phyloP scores from a whole-genome alignment of 1,140 invertebrate species.

The Aphelinus certus region DNA sequence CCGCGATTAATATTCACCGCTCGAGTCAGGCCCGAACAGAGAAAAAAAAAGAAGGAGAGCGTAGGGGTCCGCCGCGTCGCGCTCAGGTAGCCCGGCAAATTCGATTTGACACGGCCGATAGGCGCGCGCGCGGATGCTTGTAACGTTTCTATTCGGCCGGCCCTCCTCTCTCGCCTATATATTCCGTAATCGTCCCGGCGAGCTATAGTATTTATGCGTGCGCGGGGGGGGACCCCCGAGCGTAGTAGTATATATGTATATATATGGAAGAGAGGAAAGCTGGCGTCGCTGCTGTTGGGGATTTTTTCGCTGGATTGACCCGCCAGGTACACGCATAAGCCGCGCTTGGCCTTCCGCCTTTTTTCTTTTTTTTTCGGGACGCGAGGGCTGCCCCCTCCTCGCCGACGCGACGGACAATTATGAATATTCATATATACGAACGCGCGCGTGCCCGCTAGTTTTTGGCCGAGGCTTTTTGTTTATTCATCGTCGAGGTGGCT shows the following conservation, averaged over 20 bases:
- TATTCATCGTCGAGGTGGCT: too few species aligned
- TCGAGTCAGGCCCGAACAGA: not conserved
- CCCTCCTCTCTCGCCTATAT: too few species aligned
- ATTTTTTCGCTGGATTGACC: slow-evolving; percentile 27
- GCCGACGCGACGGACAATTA: too few species aligned
- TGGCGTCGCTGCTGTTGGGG: not conserved
- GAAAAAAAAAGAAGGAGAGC: slow-evolving; percentile 3
- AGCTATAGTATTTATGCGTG: too few species aligned
- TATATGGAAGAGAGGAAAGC: not conserved
- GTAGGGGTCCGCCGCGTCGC: not conserved
- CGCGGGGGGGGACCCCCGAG: not conserved
- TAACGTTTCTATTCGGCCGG: slow-evolving; percentile 31
- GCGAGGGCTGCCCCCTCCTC: too few species aligned
- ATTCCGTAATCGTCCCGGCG: too few species aligned
- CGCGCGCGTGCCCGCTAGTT: too few species aligned
- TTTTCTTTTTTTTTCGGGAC: not conserved
- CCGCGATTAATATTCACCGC: not conserved
- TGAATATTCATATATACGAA: too few species aligned
- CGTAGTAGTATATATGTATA: not conserved
- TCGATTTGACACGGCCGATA: slow-evolving; percentile 36
- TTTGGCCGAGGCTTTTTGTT: too few species aligned
- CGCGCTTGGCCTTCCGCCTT: not conserved
- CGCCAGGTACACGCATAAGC: slow-evolving; percentile 1
- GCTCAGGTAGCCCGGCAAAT: slow-evolving; percentile 24
- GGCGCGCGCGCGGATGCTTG: slow-evolving; percentile 13